Evolutionary conservation across 2,797 vertebrate species (phyloP).

Genomic region (Coregonus ussuriensis): DNA sequence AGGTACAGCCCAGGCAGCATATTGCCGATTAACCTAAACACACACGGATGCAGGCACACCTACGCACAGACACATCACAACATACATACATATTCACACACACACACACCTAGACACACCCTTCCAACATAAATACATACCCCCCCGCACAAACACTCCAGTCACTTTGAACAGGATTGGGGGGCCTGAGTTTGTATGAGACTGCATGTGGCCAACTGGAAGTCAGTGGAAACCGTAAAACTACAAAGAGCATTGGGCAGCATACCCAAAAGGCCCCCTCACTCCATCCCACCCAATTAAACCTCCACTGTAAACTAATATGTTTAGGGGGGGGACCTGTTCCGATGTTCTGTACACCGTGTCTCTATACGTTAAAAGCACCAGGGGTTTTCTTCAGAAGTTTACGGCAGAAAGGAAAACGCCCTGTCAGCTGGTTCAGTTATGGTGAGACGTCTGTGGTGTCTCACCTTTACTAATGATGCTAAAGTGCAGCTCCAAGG

Average conservation of each 20-base stretch:
- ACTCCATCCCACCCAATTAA: constrained; percentile 46
- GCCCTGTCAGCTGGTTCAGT: constrained; percentile 58
- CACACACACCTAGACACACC: background rate
- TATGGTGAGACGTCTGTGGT: constrained; percentile 23
- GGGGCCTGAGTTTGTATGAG: constrained; percentile 24
- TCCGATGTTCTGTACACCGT: constrained; percentile 25
- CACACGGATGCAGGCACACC: constrained; percentile 10
- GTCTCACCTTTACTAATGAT: constrained; percentile 43
- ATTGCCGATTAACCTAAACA: constrained; percentile 53
- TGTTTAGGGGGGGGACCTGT: constrained; percentile 38
- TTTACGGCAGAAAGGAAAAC: constrained; percentile 59
- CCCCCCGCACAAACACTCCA: background rate
- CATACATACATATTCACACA: background rate
- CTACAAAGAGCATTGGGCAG: constrained; percentile 71
- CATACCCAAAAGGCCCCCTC: constrained; percentile 27
- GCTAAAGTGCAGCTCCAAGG: constrained; percentile 27
- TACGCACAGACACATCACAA: background rate
- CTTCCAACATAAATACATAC: background rate
- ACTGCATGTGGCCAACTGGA: constrained; percentile 52
- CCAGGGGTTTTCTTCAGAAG: constrained; percentile 55
- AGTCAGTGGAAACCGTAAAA: constrained; percentile 69
- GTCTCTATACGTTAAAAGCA: constrained; percentile 43
- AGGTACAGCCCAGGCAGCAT: constrained; percentile 52
- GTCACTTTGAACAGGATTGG: constrained; percentile 51
- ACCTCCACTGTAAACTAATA: constrained; percentile 54